Evolutionary conservation across 2,113 vertebrate genomes (phyloP).

Genomic region (Dolichotis patagonum): DNA sequence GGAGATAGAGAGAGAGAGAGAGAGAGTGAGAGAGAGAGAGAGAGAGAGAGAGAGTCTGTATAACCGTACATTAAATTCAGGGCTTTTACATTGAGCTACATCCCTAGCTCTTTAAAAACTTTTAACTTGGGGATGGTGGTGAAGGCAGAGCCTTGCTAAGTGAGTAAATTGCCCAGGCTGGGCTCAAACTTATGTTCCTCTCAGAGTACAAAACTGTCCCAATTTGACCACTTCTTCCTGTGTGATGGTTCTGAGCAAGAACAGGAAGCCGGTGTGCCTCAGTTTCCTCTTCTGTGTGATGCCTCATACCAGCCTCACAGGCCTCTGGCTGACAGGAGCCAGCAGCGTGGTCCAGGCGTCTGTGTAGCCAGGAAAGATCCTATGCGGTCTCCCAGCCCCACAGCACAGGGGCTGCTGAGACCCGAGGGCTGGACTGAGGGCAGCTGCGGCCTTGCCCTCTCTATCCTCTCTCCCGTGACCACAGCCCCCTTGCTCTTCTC

Average conservation of each 20-base stretch:
- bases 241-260: neutral
- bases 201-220: neutral
- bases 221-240: neutral
- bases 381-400: rapidly evolving
- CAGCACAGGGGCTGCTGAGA: too few species aligned
- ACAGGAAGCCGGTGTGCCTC: neutral
- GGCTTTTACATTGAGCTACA: neutral
- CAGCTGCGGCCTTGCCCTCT: neutral
- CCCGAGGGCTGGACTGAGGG: neutral
- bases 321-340: neutral
- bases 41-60: neutral
- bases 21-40: too few species aligned
- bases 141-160: neutral
- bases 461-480: neutral
- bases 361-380: neutral
- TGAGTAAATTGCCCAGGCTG: neutral
- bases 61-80: neutral
- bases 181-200: neutral
- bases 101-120: neutral
- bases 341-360: neutral
- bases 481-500: neutral
- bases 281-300: neutral
- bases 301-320: neutral
- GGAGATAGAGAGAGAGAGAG: neutral
- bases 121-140: neutral